These are phyloP conservation scores for Chlorocebus sabaeus DNA, from an alignment of 2,113 vertebrate species.

Conservation along the genomic window DNA sequence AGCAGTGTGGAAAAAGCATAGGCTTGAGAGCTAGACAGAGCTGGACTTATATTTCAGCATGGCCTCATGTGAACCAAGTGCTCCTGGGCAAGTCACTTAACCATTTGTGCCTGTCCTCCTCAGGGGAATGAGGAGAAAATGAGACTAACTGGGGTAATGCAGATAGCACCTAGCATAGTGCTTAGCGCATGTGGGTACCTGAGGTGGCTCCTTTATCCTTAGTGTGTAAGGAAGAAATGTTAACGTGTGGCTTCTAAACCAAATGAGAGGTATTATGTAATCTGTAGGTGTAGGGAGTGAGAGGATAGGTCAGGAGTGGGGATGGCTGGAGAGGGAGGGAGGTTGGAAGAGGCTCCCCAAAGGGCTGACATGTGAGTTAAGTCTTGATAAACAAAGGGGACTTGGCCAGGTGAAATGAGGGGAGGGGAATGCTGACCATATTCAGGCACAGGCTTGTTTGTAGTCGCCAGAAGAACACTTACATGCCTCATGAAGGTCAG, in stretches of 20 bases:
- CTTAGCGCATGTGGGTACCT: rapidly evolving
- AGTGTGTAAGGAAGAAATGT: not conserved
- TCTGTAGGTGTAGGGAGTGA: too few species aligned
- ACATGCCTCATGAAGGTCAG: not conserved
- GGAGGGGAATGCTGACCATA: not conserved
- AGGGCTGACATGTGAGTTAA: not conserved
- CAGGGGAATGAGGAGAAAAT: not conserved
- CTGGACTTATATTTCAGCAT: not conserved
- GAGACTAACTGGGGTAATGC: not conserved
- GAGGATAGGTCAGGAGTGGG: not conserved
- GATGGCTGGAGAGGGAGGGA: not conserved
- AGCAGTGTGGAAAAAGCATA: not conserved
- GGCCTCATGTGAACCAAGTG: not conserved
- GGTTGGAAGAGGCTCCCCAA: not conserved
- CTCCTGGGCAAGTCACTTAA: not conserved
- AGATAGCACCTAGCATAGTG: rapidly evolving
- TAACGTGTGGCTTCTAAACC: not conserved
- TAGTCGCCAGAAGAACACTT: not conserved
- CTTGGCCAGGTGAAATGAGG: not conserved
- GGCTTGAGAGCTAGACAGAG: not conserved
- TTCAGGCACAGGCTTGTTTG: not conserved
- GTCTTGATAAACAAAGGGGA: not conserved
- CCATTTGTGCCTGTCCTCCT: not conserved
- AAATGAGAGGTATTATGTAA: not conserved
- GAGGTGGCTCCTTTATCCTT: not conserved